A percentile compares a stretch with the other conserved stretches of the same genome.
phyloP scores from a whole-genome alignment of 1,140 invertebrate genomes.

The Uloborus diversus region DNA sequence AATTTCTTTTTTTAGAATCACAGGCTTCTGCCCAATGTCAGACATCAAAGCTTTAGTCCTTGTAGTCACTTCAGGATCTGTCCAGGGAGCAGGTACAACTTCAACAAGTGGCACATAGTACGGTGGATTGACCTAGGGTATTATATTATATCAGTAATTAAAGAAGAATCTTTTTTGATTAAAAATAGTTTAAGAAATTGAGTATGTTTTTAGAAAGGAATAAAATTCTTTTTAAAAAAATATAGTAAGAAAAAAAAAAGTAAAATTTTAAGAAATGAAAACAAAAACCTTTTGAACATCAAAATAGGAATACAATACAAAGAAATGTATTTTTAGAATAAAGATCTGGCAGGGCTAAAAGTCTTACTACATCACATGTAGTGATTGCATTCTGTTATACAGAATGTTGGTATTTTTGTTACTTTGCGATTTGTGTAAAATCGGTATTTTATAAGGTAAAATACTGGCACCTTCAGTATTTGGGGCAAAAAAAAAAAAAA shows the following conservation, averaged over 20 bases:
- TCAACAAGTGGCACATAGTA: constrained; percentile 95
- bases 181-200: background rate
- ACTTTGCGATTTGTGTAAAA: no score
- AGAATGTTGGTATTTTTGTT: no score
- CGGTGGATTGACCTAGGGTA: constrained; percentile 83
- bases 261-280: background rate
- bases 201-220: background rate
- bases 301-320: background rate
- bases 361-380: no score
- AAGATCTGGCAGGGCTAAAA: no score
- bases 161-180: background rate
- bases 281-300: background rate
- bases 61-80: constrained; percentile 73
- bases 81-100: constrained; percentile 91
- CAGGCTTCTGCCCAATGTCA: constrained; percentile 89
- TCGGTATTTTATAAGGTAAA: no score
- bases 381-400: no score
- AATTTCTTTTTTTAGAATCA: constrained; percentile 84
- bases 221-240: background rate
- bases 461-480: no score
- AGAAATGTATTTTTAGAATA: no score
- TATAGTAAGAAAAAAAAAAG: background rate
- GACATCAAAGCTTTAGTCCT: constrained; percentile 81
- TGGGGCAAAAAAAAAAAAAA: no score
- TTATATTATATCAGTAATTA: background rate